Evolutionary conservation across 1,140 invertebrate species (phyloP), one percentile per base, ranked within the genome.

Genomic region (Penaeus chinensis): DNA sequence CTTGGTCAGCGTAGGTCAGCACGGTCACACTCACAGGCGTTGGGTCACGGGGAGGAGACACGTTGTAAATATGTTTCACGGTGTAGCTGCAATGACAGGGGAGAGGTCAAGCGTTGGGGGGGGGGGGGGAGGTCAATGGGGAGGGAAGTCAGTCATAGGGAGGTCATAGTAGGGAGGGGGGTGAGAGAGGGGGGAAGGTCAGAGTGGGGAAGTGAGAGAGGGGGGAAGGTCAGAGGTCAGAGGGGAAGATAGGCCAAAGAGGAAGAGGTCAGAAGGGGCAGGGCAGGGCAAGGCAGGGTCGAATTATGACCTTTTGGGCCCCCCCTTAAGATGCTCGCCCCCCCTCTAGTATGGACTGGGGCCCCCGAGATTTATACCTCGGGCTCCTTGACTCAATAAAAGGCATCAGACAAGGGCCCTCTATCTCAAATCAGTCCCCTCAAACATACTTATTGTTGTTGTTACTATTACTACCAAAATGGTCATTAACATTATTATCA

Each of bases 1-100:
- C 91, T 87, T 93, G 92, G 84, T 94, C 93, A 60, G 92, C 93
- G 89, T 94, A 94, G 27, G 93, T 94, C 82, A 94, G 91, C 32
- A 94, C 93, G 22, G 94, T 93, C 13, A 94, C 91, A 16, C 93
- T 92, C 27, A 94, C 90, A 7, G 93, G 92, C 13, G 94, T 91
- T 1, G 92, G 91, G 8, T 92, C 91, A 42, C 92, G 91, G 7
- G 93, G 92, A 4, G 94, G 93, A 90, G 94, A 91, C 90, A 94
- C 87, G 90, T 92, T 91, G 92, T 93, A 92, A 90, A 93, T 91
- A 91, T 93, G 90, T 93, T 92, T 91, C 90, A 93, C 81, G 71
- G 92, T 86, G 91, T 92, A 89, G 87, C 93, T 92, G 82, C 91
- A 92, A 42, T 92, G 90, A 20, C 91, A 87, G 20, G 92, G n/a